phyloP scores from a whole-genome alignment of 2,888 invertebrate genomes.

The Plemyria rubiginata region DNA sequence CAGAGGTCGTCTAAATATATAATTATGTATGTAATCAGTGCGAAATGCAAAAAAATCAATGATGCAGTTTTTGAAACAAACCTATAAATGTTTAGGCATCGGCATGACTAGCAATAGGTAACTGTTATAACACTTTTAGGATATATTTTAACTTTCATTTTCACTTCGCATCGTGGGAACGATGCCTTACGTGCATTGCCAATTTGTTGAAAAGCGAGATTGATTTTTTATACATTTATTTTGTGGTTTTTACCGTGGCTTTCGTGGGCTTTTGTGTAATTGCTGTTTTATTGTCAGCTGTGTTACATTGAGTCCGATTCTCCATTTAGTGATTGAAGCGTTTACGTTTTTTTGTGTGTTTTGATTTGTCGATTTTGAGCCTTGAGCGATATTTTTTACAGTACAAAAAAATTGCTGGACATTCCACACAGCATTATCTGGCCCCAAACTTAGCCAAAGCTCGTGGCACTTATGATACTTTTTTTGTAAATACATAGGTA shows the following conservation, averaged over 20 bases:
- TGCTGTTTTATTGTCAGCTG: slow-evolving; percentile 22
- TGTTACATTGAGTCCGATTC: slow-evolving; percentile 22
- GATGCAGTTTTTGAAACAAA: background rate
- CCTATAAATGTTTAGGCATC: slow-evolving; percentile 33
- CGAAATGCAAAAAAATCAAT: too few species aligned
- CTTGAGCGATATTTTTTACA: too few species aligned
- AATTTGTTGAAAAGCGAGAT: slow-evolving; percentile 40
- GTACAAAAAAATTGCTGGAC: too few species aligned
- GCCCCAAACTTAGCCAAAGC: too few species aligned
- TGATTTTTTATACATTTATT: slow-evolving; percentile 19
- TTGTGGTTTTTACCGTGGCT: slow-evolving; percentile 19
- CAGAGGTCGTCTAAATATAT: too few species aligned
- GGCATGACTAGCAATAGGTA: slow-evolving; percentile 35
- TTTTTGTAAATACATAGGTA: too few species aligned
- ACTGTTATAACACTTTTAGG: slow-evolving; percentile 30
- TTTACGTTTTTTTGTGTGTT: background rate
- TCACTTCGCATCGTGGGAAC: slow-evolving; percentile 49
- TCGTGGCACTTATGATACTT: too few species aligned
- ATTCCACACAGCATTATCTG: too few species aligned
- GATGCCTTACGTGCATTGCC: slow-evolving; percentile 32
- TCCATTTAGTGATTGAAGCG: slow-evolving; percentile 4
- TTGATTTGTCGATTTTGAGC: too few species aligned
- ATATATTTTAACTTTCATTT: slow-evolving; percentile 50
- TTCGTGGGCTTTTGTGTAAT: slow-evolving; percentile 23
- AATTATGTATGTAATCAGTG: too few species aligned